These are phyloP conservation scores for Noctua pronuba DNA, from an alignment of 2,888 invertebrate species.

Conservation along the genomic window DNA sequence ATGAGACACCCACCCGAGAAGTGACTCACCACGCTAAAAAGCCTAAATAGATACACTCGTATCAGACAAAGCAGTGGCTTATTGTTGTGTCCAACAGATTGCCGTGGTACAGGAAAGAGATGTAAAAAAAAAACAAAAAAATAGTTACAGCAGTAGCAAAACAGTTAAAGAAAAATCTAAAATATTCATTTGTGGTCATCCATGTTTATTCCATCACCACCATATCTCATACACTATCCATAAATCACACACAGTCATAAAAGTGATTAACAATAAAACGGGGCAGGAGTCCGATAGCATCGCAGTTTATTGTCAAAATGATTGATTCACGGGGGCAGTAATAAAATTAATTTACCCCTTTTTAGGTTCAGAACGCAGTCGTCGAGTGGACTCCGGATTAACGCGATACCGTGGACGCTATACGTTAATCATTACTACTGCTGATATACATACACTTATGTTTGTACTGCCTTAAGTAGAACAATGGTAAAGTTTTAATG, in stretches of 20 bases:
- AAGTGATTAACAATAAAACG: conserved; percentile 66
- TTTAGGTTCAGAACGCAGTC: conserved; percentile 50
- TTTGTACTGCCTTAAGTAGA: background rate
- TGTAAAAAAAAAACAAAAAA: no score
- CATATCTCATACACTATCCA: conserved; percentile 27
- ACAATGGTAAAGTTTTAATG: background rate
- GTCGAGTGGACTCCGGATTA: conserved; percentile 38
- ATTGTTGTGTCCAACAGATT: background rate
- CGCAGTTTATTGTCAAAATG: conserved; percentile 70
- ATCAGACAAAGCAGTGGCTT: no score
- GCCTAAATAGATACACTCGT: no score
- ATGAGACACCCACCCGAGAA: no score
- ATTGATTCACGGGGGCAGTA: conserved; percentile 68
- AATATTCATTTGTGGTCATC: background rate
- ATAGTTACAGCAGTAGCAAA: background rate
- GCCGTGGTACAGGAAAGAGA: background rate
- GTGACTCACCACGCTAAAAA: no score
- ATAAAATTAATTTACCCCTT: conserved; percentile 67
- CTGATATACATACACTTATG: background rate
- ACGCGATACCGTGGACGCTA: conserved; percentile 29
- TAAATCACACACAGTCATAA: conserved; percentile 61
- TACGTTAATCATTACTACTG: conserved; percentile 29
- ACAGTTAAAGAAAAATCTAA: background rate
- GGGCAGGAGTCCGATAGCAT: conserved; percentile 61
- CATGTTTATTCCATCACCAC: conserved; percentile 24